These are phyloP conservation scores for Glossophaga mutica DNA, from an alignment of 2,797 vertebrate species.

Conservation along the genomic window DNA sequence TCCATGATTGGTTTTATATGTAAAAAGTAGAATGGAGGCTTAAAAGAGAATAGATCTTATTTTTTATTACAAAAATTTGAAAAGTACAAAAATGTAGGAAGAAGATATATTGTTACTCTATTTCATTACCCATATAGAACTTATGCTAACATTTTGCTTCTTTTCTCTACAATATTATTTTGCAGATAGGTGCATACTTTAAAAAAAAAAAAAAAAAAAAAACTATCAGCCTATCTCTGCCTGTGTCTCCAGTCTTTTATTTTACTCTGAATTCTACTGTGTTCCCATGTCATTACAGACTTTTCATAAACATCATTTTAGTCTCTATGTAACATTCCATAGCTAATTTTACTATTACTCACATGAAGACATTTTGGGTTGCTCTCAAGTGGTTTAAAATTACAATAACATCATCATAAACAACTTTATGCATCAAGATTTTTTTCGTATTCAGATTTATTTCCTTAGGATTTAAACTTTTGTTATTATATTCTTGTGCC, in stretches of 20 bases:
- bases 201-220: neutral
- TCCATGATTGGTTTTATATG: neutral
- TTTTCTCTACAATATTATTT: neutral
- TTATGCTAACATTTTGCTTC: neutral
- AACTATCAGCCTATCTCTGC: neutral
- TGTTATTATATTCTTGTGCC: neutral
- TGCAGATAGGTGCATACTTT: neutral
- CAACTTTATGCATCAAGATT: neutral
- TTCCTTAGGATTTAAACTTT: neutral
- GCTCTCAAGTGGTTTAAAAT: neutral
- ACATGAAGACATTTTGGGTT: neutral
- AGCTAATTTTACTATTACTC: conserved; percentile 6
- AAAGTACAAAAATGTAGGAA: neutral
- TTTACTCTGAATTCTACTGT: neutral
- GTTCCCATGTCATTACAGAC: neutral
- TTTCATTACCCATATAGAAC: neutral
- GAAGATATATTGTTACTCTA: neutral
- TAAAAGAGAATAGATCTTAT: neutral
- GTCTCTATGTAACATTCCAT: neutral
- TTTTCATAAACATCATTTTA: conserved; percentile 2
- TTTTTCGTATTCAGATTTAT: neutral
- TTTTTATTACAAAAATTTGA: neutral
- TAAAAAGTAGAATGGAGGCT: neutral
- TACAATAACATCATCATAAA: conserved; percentile 17
- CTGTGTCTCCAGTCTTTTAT: neutral